Evolutionary conservation across 1,140 invertebrate species (phyloP).

Genomic region (Caenorhabditis inopinata): DNA sequence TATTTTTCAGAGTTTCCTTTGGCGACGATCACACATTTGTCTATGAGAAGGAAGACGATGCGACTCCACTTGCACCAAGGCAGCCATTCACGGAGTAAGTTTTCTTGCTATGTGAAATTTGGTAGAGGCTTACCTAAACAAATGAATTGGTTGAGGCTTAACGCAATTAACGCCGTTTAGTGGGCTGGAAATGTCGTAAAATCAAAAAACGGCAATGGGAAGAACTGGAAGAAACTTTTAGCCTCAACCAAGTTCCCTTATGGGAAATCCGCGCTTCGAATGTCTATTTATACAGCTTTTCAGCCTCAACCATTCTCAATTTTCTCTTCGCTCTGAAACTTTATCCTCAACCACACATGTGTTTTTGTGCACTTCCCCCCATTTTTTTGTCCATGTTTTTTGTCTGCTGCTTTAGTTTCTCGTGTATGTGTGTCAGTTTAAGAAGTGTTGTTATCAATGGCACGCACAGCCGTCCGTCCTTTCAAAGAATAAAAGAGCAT

Average conservation of each 20-base stretch:
- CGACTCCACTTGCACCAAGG: constrained; percentile 35
- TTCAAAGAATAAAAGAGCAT: not conserved
- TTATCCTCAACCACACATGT: too few species aligned
- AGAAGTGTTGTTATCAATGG: not conserved
- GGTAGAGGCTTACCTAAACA: too few species aligned
- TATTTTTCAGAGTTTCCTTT: constrained; percentile 42
- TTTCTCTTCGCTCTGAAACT: too few species aligned
- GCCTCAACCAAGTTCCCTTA: too few species aligned
- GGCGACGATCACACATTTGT: constrained; percentile 44
- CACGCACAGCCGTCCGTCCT: not conserved
- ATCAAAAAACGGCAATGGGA: too few species aligned
- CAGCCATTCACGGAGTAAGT: constrained; percentile 49
- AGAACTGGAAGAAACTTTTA: too few species aligned
- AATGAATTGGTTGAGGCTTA: not conserved
- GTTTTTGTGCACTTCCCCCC: too few species aligned
- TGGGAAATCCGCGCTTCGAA: too few species aligned
- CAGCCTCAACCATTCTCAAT: too few species aligned
- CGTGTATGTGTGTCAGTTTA: not conserved
- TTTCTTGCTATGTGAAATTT: too few species aligned
- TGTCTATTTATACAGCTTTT: too few species aligned
- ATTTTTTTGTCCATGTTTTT: not conserved
- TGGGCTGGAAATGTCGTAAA: too few species aligned
- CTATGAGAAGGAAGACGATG: constrained; percentile 47
- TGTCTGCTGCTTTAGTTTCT: not conserved
- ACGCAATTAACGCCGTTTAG: not conserved